Base-by-base conservation (phyloP, 2,888 invertebrate species). In the Apamea sordens region DNA sequence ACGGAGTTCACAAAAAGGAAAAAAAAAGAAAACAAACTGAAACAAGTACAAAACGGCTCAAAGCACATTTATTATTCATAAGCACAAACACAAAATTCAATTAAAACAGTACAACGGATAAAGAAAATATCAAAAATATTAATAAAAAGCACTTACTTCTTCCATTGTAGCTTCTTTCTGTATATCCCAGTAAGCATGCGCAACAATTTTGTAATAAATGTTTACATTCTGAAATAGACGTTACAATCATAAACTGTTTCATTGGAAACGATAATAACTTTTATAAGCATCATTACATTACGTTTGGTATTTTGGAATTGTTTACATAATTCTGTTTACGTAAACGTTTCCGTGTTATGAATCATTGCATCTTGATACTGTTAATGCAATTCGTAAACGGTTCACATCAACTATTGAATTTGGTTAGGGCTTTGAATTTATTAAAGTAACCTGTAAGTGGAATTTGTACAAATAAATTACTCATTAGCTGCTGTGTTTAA, bases 111-210 rank as follows among this genome's bases (percentile, higher is more conserved):
- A 64, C n/a, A 53, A 61, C 4, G 8, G 11, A 28, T 21, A 64
- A 18, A 72, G 7, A 68, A 71, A n/a, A 56, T 10, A 72, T 74
- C 2, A 61, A 80, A 86, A 53, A 24, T 8, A 56, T 24, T 6
- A 36, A 21, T 32, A n/a, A 75, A 15, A 21, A 36, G 98, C 15
- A 86, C 98, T 98, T 98, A 99, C 99, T 99, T 99, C 97, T 99
- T 99, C 99, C 99, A 99, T 95, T 99, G 98, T 92, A 99, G 98
- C 97, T 99, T 99, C 97, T 99, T 99, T 90, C 97, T 97, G 92
- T 89, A 84, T 91, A 84, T 97, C 94, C 95, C 95, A 90, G 94
- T 88, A 89, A 94, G 97, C 96, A 93, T 95, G 95, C 85, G 91
- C 90, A 94, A 94, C 87, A 95, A 93, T 89, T 87, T 92, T 87